phyloP scores from a whole-genome alignment of 2,797 vertebrate species.

The Intellagama lesueurii region DNA sequence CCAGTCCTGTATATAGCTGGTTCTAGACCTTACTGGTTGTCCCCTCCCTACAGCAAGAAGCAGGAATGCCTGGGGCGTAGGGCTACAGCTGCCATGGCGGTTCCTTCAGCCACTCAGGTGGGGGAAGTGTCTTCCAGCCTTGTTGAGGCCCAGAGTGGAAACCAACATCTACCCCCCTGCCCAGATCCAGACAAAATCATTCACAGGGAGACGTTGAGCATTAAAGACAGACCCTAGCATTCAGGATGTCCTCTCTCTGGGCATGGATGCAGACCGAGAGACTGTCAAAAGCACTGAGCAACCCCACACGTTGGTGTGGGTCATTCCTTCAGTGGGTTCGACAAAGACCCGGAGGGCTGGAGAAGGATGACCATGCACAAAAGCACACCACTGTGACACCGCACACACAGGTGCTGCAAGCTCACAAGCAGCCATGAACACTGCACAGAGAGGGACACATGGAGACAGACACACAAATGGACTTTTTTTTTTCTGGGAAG shows the following conservation, averaged over 20 bases:
- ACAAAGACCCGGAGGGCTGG: background rate
- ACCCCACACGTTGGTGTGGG: background rate
- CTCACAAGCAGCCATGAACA: background rate
- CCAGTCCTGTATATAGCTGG: no score
- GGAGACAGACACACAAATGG: background rate
- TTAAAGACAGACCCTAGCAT: background rate
- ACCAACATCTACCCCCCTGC: background rate
- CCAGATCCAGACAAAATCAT: background rate
- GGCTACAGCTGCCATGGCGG: background rate
- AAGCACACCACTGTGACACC: background rate
- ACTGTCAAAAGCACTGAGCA: background rate
- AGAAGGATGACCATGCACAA: background rate
- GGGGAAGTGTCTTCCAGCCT: background rate
- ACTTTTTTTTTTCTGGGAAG: background rate
- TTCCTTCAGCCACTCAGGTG: background rate
- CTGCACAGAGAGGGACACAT: constrained; percentile 34
- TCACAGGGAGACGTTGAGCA: background rate
- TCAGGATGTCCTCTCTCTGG: background rate
- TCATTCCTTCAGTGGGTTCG: background rate
- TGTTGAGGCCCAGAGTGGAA: background rate
- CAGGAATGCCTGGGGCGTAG: background rate
- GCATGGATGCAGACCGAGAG: background rate
- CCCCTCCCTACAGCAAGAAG: background rate
- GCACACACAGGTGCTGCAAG: background rate
- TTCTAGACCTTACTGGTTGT: background rate